These are phyloP conservation scores for Beris morrisii DNA, from an alignment of 2,888 invertebrate genomes.

Conservation along the genomic window DNA sequence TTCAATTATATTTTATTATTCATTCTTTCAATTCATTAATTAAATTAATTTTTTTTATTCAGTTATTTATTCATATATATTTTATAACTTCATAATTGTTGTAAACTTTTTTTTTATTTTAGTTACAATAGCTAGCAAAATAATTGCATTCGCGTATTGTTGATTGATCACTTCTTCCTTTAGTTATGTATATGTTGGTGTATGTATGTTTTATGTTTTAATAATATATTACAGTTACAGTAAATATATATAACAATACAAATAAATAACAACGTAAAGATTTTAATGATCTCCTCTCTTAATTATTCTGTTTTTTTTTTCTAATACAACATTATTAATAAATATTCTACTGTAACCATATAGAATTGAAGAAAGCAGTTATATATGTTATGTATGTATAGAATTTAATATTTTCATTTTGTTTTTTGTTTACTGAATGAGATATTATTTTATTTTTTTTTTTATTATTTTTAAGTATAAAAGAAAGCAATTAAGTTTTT, in stretches of 20 bases:
- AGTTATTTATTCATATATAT: background rate
- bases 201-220: constrained; percentile 16
- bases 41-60: constrained; percentile 8
- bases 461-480: too few relatives aligned
- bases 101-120: background rate
- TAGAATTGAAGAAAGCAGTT: constrained; percentile 15
- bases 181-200: constrained; percentile 16
- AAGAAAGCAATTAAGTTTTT: too few relatives aligned
- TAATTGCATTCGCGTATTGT: constrained; percentile 17
- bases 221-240: constrained; percentile 7
- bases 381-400: background rate
- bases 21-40: constrained; percentile 5
- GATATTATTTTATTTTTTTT: too few relatives aligned
- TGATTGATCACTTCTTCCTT: constrained; percentile 23
- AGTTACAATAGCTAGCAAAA: constrained; percentile 15
- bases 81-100: background rate
- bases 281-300: too few relatives aligned
- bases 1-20: background rate
- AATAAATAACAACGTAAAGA: too few relatives aligned
- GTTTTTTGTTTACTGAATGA: too few relatives aligned
- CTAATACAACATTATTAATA: too few relatives aligned
- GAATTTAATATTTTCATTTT: too few relatives aligned
- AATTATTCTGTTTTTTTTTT: too few relatives aligned
- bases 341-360: constrained; percentile 14
- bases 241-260: constrained; percentile 2